These are phyloP conservation scores for Condylura cristata DNA, from an alignment of 2,113 vertebrate species.

Conservation along the genomic window DNA sequence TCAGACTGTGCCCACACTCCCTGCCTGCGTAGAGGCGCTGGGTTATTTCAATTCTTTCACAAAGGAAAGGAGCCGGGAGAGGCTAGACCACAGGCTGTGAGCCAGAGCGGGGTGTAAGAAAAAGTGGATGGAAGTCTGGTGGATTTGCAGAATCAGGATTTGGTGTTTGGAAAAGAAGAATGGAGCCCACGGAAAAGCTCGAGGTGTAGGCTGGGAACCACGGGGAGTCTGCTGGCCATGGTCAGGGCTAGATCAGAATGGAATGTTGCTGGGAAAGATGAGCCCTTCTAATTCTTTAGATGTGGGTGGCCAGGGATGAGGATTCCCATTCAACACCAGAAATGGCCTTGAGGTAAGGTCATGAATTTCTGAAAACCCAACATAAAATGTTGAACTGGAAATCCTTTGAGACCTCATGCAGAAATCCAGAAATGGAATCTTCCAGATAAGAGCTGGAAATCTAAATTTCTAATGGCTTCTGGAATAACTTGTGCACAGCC, in stretches of 20 bases:
- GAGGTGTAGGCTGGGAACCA: neutral
- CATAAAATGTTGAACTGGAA: neutral
- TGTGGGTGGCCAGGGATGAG: neutral
- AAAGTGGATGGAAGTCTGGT: neutral
- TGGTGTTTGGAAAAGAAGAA: neutral
- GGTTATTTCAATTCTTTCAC: neutral
- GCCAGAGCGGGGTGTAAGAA: neutral
- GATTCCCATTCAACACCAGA: neutral
- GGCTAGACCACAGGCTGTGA: neutral
- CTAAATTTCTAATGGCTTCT: neutral
- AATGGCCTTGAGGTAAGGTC: neutral
- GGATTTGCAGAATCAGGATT: neutral
- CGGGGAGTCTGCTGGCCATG: accelerated
- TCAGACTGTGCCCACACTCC: neutral
- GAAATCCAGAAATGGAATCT: neutral
- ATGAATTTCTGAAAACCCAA: neutral
- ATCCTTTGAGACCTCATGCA: neutral
- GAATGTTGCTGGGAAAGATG: neutral
- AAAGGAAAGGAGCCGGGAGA: neutral
- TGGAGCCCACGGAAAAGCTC: neutral
- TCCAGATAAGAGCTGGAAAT: neutral
- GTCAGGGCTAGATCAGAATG: neutral
- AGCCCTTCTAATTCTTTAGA: neutral
- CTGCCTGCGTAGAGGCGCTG: neutral
- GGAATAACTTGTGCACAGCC: neutral